A percentile compares a stretch with the other conserved stretches of the same genome.
These are phyloP conservation scores for Lacerta bilineata DNA, from an alignment of 2,797 vertebrate genomes.

Conservation along the genomic window DNA sequence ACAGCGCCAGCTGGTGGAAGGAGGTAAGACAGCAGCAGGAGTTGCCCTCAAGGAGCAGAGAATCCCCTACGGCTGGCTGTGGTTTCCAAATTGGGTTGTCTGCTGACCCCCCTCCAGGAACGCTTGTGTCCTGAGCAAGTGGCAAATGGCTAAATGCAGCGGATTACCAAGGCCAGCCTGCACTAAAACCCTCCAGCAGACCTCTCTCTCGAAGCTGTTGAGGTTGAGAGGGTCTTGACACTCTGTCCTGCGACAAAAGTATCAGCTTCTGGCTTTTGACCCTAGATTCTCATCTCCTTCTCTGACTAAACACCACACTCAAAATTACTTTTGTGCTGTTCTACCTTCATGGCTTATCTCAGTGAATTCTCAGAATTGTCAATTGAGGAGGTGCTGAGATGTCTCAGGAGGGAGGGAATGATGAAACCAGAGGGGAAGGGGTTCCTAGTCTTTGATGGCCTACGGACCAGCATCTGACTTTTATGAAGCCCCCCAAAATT, in stretches of 20 bases:
- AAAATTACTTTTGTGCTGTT: background rate
- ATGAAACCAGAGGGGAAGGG: background rate
- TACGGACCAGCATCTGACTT: background rate
- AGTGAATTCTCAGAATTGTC: background rate
- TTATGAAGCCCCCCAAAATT: too few relatives aligned
- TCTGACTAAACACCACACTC: background rate
- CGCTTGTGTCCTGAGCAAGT: background rate
- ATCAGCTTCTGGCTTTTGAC: background rate
- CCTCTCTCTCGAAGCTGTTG: too few relatives aligned
- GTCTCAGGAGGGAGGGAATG: background rate
- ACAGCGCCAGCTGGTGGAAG: conserved; percentile 52
- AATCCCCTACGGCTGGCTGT: background rate
- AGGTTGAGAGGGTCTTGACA: background rate
- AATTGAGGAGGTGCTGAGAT: background rate
- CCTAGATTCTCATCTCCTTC: background rate
- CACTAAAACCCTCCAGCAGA: background rate
- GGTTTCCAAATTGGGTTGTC: background rate
- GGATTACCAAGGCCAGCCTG: too few relatives aligned
- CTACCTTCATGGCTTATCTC: background rate
- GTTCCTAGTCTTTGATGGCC: background rate
- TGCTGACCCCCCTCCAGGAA: too few relatives aligned
- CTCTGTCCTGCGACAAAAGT: background rate
- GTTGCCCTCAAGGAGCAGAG: background rate
- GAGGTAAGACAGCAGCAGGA: conserved; percentile 44
- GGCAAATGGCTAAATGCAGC: background rate